Evolutionary conservation across 2,888 invertebrate genomes (phyloP).

Genomic region (Scaeva pyrastri): DNA sequence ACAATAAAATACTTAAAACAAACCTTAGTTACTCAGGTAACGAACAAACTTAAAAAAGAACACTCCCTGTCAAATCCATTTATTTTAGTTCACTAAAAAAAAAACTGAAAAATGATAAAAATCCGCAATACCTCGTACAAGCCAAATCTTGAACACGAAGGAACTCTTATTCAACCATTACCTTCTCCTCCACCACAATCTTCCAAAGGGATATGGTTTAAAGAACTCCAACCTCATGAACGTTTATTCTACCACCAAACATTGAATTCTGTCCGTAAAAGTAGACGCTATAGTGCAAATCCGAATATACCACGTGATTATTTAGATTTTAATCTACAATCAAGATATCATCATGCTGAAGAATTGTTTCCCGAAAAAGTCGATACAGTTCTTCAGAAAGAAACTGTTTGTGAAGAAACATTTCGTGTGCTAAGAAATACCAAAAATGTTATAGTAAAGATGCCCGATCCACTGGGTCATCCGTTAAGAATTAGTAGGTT

Average conservation of each 20-base stretch:
- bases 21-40: background rate
- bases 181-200: conserved; percentile 77
- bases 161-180: conserved; percentile 83
- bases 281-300: conserved; percentile 82
- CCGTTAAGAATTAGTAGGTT: conserved; percentile 84
- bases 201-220: conserved; percentile 81
- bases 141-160: conserved; percentile 84
- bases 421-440: conserved; percentile 89
- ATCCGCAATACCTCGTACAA: conserved; percentile 80
- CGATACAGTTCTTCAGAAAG: conserved; percentile 88
- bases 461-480: conserved; percentile 83
- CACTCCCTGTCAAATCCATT: too few species aligned
- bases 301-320: conserved; percentile 86
- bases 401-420: conserved; percentile 87
- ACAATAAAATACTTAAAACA: background rate
- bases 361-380: conserved; percentile 87
- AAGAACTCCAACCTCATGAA: conserved; percentile 82
- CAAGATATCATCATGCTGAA: conserved; percentile 88
- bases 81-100: background rate
- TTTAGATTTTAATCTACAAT: conserved; percentile 88
- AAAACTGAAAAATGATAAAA: conserved; percentile 76
- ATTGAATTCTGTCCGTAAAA: conserved; percentile 85
- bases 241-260: conserved; percentile 85
- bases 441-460: conserved; percentile 80
- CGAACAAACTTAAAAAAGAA: background rate